A percentile compares a stretch with the other conserved stretches of the same genome.
phyloP scores from a whole-genome alignment of 1,140 invertebrate genomes.

The Melitaea cinxia region DNA sequence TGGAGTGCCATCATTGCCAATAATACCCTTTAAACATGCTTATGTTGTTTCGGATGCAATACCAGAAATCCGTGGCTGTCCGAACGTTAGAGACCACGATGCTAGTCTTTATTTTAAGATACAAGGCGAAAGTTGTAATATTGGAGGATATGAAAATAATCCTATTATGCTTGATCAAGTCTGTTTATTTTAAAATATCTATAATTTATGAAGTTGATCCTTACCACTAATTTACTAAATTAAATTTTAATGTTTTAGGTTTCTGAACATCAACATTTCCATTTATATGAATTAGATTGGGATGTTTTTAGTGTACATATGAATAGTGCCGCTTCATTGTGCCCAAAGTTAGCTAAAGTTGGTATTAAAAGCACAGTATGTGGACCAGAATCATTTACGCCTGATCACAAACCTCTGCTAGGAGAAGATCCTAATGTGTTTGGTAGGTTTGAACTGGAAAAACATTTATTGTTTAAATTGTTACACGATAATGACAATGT shows the following conservation, averaged over 20 bases:
- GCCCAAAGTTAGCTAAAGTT: slow-evolving; percentile 87
- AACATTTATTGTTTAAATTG: too few relatives aligned
- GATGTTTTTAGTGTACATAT: slow-evolving; percentile 90
- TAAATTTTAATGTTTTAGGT: slow-evolving; percentile 76
- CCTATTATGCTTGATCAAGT: slow-evolving; percentile 90
- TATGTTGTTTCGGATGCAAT: slow-evolving; percentile 92
- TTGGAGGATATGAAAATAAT: slow-evolving; percentile 95
- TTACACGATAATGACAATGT: background rate
- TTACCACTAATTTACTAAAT: background rate
- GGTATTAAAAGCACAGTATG: slow-evolving; percentile 94
- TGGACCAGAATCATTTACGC: slow-evolving; percentile 93
- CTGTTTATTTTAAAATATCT: background rate
- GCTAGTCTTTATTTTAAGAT: slow-evolving; percentile 91
- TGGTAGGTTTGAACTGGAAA: slow-evolving; percentile 56
- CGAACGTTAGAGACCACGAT: slow-evolving; percentile 94
- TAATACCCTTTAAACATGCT: slow-evolving; percentile 93
- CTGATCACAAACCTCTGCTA: slow-evolving; percentile 94
- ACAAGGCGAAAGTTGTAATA: slow-evolving; percentile 89
- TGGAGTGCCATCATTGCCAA: slow-evolving; percentile 86
- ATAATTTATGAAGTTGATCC: too few relatives aligned
- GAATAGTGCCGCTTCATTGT: slow-evolving; percentile 86
- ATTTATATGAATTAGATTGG: slow-evolving; percentile 93
- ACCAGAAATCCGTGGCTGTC: slow-evolving; percentile 86
- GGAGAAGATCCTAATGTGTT: slow-evolving; percentile 84
- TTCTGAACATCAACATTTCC: slow-evolving; percentile 89